Conservation (phyloP, 2,797 vertebrate species). For the Chloroceryle amazona region DNA sequence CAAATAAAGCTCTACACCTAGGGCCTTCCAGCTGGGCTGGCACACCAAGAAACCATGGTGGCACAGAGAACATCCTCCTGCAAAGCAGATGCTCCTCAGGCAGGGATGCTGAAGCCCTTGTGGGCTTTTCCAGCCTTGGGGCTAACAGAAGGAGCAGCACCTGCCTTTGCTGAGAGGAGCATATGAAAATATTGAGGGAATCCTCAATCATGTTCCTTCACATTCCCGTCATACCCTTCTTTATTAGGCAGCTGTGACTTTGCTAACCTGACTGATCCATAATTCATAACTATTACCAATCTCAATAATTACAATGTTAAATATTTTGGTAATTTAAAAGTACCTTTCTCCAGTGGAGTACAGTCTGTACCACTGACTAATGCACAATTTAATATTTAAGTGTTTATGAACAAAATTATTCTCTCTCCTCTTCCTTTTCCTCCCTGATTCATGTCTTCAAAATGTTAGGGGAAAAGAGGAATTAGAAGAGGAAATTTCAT, state of each 20-base stretch:
- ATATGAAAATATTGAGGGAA: neutral
- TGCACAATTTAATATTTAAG: neutral
- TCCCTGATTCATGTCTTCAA: neutral
- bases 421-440: neutral
- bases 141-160: neutral
- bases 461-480: neutral
- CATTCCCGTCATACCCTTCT: neutral
- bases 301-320: constrained; percentile 52
- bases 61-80: rapidly evolving
- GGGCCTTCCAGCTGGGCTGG: neutral
- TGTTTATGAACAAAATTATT: neutral
- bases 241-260: neutral
- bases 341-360: neutral
- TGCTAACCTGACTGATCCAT: constrained; percentile 39
- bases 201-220: neutral
- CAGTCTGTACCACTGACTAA: neutral
- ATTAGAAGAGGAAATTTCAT: neutral
- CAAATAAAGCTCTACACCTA: neutral
- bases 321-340: constrained; percentile 50
- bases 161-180: neutral
- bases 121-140: neutral
- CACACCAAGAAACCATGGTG: neutral
- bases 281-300: constrained; percentile 41
- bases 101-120: neutral
- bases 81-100: neutral